These are phyloP conservation scores for Plagiodera versicolora DNA, from an alignment of 2,888 invertebrate species.

Conservation along the genomic window DNA sequence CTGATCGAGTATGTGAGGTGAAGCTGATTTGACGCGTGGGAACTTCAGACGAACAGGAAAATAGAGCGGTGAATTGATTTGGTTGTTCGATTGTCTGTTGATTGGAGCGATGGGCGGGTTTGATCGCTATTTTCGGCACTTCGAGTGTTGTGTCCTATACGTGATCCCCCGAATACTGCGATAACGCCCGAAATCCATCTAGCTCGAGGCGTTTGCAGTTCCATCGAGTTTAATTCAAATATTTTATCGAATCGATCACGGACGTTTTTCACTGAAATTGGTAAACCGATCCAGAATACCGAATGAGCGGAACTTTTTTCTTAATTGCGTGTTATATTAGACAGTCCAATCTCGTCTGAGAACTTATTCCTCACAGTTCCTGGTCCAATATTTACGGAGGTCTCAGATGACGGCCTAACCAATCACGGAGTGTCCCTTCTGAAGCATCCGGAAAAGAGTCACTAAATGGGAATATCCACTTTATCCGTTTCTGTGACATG, in stretches of 20 bases:
- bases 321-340: constrained; percentile 21
- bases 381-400: background rate
- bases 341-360: constrained; percentile 18
- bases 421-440: background rate
- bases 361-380: constrained; percentile 9
- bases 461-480: background rate
- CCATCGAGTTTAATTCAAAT: constrained; percentile 28
- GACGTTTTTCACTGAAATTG: constrained; percentile 29
- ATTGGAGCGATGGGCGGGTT: constrained; percentile 16
- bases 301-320: constrained; percentile 25
- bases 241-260: constrained; percentile 25
- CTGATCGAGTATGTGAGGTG: background rate
- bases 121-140: constrained; percentile 15
- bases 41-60: constrained; percentile 18
- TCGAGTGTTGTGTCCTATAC: constrained; percentile 18
- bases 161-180: constrained; percentile 27
- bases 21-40: constrained; percentile 1
- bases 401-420: background rate
- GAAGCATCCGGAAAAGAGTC: too few species aligned
- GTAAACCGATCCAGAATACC: constrained; percentile 26
- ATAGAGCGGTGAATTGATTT: constrained; percentile 13
- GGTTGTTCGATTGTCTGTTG: constrained; percentile 18
- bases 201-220: constrained; percentile 22
- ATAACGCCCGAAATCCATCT: constrained; percentile 27
- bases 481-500: too few species aligned